phyloP scores from a whole-genome alignment of 1,140 invertebrate genomes.

The Bombus consobrinus region DNA sequence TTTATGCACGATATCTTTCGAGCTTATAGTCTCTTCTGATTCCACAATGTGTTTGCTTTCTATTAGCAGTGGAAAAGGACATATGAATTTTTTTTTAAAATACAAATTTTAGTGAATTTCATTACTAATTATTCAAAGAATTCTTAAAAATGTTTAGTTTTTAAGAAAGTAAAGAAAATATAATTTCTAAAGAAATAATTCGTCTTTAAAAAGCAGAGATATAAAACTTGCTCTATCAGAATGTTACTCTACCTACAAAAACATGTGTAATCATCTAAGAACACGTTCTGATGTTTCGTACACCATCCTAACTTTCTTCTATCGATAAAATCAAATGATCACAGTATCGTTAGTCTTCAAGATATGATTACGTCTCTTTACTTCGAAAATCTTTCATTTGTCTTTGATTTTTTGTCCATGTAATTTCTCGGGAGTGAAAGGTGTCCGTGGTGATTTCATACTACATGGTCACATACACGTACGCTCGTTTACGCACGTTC shows the following conservation, averaged over 20 bases:
- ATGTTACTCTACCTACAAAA: background rate
- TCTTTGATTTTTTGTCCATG: background rate
- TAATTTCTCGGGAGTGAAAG: slow-evolving; percentile 27
- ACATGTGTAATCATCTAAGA: background rate
- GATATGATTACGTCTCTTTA: background rate
- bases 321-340: background rate
- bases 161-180: background rate
- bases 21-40: background rate
- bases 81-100: background rate
- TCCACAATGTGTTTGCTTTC: slow-evolving; percentile 5
- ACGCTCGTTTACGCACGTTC: slow-evolving; percentile 10
- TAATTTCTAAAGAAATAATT: background rate
- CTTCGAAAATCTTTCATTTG: background rate
- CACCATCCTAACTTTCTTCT: background rate
- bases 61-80: background rate
- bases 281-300: background rate
- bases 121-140: background rate
- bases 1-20: slow-evolving; percentile 32
- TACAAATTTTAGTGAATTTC: background rate
- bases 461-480: background rate
- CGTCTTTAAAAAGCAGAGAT: too few relatives aligned
- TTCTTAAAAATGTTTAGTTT: background rate
- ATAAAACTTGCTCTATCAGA: background rate
- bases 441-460: slow-evolving; percentile 4
- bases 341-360: too few relatives aligned